Evolutionary conservation across 1,140 invertebrate genomes (phyloP), one percentile per base, ranked within the genome.

Genomic region (Pomacea maculata): DNA sequence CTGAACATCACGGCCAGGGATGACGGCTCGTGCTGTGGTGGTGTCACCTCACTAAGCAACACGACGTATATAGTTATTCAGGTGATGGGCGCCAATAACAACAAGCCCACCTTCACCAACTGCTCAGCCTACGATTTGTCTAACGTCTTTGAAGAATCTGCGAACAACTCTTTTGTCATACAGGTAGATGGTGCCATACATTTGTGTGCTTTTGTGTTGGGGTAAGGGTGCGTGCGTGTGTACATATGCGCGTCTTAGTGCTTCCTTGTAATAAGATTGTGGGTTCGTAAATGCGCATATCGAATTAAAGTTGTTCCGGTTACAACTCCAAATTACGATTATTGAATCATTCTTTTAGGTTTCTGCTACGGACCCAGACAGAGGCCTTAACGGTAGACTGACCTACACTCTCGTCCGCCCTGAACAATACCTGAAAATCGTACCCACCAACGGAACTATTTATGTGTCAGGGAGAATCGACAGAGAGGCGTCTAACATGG

Each of bases 1-100:
- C 78, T 85, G 67, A 80, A 78, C 68, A 84, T 90, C 34, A 86
- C 85, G 19, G 88, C 86, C 0, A 83, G 83, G 25, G 89, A 90
- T 85, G 89, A 90, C 79, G 87, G 88, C 1, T 83, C 81, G 10
- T 89, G 89, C 73, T 90, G 89, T 82, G 84, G 80, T 15, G 85
- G 86, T 5, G 75, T 64, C 54, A 79, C 79, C 25, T 81, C 73
- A 9, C 82, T 34, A 70, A 81, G 82, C 63, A 87, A 81, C 63
- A 71, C 45, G n/a, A 25, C 64, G 4, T n/a, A 9, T 82, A 77
- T 73, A 83, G 80, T 75, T 67, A 82, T 52, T 79, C 85, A 86
- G 73, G 84, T 88, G 10, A 86, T 80, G 64, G 86, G 86, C 55
- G 82, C 84, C 65, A 88, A 88, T 82, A 86, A 85, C 64, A 84